phyloP scores from a whole-genome alignment of 2,113 vertebrate species.

The Neolamprologus brichardi region DNA sequence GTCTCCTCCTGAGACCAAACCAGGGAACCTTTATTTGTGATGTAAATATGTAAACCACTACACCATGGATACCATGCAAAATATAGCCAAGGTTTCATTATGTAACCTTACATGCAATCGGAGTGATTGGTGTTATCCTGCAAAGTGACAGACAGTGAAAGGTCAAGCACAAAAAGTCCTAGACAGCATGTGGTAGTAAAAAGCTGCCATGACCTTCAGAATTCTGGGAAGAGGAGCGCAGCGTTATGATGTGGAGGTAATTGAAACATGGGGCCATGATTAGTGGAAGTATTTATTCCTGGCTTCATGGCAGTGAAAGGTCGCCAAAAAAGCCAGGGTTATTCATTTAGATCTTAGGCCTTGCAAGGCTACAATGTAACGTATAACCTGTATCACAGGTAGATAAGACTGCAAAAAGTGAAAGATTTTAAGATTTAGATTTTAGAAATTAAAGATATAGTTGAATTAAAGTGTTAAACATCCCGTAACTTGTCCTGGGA shows the following conservation, averaged over 20 bases:
- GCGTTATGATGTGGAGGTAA: conserved; percentile 40
- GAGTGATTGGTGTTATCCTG: conserved; percentile 24
- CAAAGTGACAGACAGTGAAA: conserved; percentile 51
- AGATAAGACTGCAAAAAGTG: neutral
- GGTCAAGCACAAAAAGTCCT: conserved; percentile 52
- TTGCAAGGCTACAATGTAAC: neutral
- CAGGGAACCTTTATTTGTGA: neutral
- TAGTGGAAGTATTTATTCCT: conserved; percentile 26
- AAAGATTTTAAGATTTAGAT: neutral
- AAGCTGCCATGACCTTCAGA: conserved; percentile 62
- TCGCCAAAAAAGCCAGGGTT: neutral
- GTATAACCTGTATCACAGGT: neutral
- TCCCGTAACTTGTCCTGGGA: neutral
- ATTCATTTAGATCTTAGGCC: neutral
- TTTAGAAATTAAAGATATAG: neutral
- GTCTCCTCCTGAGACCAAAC: neutral
- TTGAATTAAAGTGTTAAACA: neutral
- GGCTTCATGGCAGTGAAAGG: conserved; percentile 16
- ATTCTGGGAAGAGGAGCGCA: conserved; percentile 30
- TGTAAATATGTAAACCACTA: neutral
- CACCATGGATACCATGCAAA: neutral
- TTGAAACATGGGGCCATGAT: conserved; percentile 40
- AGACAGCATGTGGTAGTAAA: conserved; percentile 40
- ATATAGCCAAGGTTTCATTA: neutral
- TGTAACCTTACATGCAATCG: conserved; percentile 21